Evolutionary conservation across 2,797 vertebrate genomes (phyloP).

Genomic region (Falco berigora): DNA sequence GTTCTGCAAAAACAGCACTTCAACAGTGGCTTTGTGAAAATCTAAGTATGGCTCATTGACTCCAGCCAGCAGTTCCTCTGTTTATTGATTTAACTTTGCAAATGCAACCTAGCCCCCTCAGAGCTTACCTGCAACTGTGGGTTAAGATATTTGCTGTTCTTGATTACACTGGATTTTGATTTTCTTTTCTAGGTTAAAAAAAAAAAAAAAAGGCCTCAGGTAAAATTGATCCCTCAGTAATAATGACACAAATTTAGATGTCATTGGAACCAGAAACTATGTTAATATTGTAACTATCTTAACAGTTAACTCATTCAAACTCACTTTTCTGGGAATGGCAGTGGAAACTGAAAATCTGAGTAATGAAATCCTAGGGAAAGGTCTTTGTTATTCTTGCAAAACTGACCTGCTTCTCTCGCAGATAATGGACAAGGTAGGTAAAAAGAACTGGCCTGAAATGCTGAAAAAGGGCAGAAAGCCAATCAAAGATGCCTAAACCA

Average conservation of each 20-base stretch:
- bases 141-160: neutral
- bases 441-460: neutral
- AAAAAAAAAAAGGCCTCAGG: neutral
- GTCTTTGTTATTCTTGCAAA: neutral
- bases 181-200: neutral
- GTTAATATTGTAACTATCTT: neutral
- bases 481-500: neutral
- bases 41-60: neutral
- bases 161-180: neutral
- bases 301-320: neutral
- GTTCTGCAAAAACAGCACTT: neutral
- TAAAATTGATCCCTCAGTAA: neutral
- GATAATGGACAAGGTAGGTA: neutral
- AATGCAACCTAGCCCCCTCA: neutral
- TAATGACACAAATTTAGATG: neutral
- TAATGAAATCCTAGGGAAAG: neutral
- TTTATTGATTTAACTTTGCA: constrained; percentile 28
- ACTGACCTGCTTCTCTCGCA: neutral
- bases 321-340: neutral
- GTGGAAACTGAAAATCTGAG: neutral
- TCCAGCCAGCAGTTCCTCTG: neutral
- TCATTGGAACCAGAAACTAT: neutral
- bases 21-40: neutral
- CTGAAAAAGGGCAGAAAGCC: neutral
- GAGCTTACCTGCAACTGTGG: neutral